Base-by-base conservation (phyloP, 2,797 vertebrate genomes). In the Numenius phaeopus region DNA sequence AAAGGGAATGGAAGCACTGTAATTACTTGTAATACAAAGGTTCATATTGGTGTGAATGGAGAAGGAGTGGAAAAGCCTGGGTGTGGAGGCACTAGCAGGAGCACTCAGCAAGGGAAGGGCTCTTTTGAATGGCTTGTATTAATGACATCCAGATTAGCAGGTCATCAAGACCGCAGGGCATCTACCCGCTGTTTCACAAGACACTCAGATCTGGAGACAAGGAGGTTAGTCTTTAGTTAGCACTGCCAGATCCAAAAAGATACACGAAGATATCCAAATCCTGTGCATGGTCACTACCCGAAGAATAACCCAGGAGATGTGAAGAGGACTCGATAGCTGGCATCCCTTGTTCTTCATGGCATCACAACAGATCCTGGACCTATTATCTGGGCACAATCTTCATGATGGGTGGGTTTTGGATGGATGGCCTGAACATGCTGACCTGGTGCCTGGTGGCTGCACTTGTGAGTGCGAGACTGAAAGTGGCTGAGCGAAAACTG, bases 71-170 rank as follows among this genome's bases (percentile, higher is more conserved):
- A n/a, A 40, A 42, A 62, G 61, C n/a, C 30, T 50, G 23, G 24
- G 11, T 66, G 54, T 58, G 20, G 82, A 69, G 49, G n/a, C 26
- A 66, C 11, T 30, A 59, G 40, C 34, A 22, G 49, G 58, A 67
- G 39, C 18, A 11, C 11, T 70, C 30, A 42, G 37, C 34, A 71
- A 9, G 52, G 65, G 22, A 72, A 64, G 69, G 23, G 11, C 47
- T 44, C 32, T 59, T 59, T 54, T 70, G 62, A 66, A 57, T 50
- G 59, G 20, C 66, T 47, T 65, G 37, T 7, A 3, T 54, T 77
- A 67, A 46, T 90, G 90, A 77, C 85, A 77, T 37, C 12, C n/a
- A 34, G 82, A 85, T 83, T 93, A 95, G 52, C 72, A 92, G 80
- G 57, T 94, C 86, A 64, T 92, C 62, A 58, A 27, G 42, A 70